Base-by-base conservation (phyloP, 2,113 vertebrate genomes). In the Polypterus bichir region DNA sequence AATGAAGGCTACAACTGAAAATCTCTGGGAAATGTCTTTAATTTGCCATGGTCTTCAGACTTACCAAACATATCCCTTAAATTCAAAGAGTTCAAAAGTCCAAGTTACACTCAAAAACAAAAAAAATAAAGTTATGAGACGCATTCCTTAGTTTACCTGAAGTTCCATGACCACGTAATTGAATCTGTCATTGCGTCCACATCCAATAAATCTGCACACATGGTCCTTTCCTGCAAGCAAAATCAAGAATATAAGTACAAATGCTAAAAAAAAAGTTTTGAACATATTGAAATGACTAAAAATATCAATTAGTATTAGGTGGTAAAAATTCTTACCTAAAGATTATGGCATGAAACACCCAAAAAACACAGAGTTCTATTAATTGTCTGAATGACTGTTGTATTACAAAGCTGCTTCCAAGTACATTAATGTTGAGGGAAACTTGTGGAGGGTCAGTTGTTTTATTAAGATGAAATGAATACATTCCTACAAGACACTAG, bases 111-210 rank as follows among this genome's bases (percentile, higher is more conserved):
- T 27, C 27, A 66, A 59, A 44, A 70, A 68, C 70, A 67, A 49
- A 45, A 68, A 47, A 67, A 55, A 4, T 1, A 58, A 57, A 66
- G 47, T 59, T 67, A 9, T 11, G 62, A 72, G 64, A 11, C 1
- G 56, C 62, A 70, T 62, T 64, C 59, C 44, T 60, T 52, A 73
- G 74, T 83, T 60, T 71, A 98, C 96, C 90, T 99, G 96, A 60
- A 99, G 88, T 62, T 98, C 93, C 96, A 99, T 99, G 71, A 97
- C 96, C 69, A 99, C 95, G 52, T 97, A 98, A 79, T 98, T 99
- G 83, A 98, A 98, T 67, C 92, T 89, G 74, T 99, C 96, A 54
- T 97, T 99, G 63, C 93, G 87, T 70, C 96, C 96, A 79, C 93
- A 97, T 67, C 96, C 94, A 73, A 99, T 92, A 72, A 99, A 99